These are phyloP conservation scores for Epinotia nisella DNA, from an alignment of 2,888 invertebrate genomes.

Conservation along the genomic window DNA sequence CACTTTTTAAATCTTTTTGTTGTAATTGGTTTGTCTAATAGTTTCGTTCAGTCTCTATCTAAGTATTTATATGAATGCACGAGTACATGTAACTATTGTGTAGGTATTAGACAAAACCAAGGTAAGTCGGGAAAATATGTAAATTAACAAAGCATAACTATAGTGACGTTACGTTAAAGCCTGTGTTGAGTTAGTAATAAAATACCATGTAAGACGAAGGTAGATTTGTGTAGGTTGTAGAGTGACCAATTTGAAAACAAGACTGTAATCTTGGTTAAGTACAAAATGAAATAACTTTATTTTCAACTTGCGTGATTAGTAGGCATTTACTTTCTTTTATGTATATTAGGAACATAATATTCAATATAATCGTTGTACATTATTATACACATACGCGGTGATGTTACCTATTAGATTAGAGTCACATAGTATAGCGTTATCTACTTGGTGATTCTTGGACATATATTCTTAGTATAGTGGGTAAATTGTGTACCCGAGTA, in stretches of 20 bases:
- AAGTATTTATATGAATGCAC: constrained; percentile 11
- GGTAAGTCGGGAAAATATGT: background rate
- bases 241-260: constrained; percentile 79
- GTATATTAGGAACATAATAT: constrained; percentile 29
- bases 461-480: background rate
- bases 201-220: constrained; percentile 46
- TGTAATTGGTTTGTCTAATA: constrained; percentile 3
- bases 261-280: constrained; percentile 79
- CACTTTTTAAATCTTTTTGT: background rate
- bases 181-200: constrained; percentile 48
- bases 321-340: constrained; percentile 44
- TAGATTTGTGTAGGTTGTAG: constrained; percentile 50
- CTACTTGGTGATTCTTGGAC: constrained; percentile 12
- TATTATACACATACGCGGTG: constrained; percentile 64
- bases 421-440: constrained; percentile 6
- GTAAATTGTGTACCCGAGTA: constrained; percentile 13
- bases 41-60: background rate
- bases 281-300: constrained; percentile 63
- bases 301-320: constrained; percentile 44
- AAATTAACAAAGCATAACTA: constrained; percentile 19
- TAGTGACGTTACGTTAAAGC: constrained; percentile 42
- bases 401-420: constrained; percentile 80
- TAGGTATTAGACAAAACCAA: background rate
- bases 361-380: constrained; percentile 56
- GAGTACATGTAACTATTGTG: background rate